Percentiles rank a stretch among this genome's conserved stretches.
These are phyloP conservation scores for Drosophila leontia DNA, from an alignment of 1,140 invertebrate species.

Conservation along the genomic window DNA sequence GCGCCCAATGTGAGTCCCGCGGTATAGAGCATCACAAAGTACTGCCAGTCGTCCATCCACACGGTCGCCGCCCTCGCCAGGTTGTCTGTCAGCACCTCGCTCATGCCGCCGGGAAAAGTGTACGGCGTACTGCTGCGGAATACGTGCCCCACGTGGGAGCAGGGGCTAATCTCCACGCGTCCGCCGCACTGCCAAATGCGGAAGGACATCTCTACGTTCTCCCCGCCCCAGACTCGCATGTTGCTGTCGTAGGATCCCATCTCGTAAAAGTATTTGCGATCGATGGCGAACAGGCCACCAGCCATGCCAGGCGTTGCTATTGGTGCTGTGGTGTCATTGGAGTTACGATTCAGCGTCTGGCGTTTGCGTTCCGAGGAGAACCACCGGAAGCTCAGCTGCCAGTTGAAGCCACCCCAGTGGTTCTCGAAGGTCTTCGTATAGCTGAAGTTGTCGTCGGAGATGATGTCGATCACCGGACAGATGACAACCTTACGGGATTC, in stretches of 20 bases:
- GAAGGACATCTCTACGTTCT: conserved; percentile 98
- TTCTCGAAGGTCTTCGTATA: conserved; percentile 95
- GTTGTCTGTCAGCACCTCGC: conserved; percentile 93
- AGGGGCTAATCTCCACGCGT: conserved; percentile 96
- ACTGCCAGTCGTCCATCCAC: conserved; percentile 98
- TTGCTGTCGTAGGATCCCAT: conserved; percentile 95
- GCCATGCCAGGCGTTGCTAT: conserved; percentile 98
- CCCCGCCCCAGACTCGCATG: conserved; percentile 96
- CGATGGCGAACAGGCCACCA: conserved; percentile 97
- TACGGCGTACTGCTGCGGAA: conserved; percentile 98
- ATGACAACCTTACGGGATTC: conserved; percentile 91
- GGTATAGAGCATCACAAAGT: conserved; percentile 91
- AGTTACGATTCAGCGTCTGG: not conserved
- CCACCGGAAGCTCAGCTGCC: conserved; percentile 95
- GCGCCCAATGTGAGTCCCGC: conserved; percentile 86
- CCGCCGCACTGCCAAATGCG: conserved; percentile 99
- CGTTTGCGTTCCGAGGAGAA: conserved; percentile 68
- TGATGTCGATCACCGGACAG: conserved; percentile 98
- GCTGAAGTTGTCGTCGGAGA: conserved; percentile 96
- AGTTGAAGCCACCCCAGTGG: conserved; percentile 99
- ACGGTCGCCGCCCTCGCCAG: conserved; percentile 94
- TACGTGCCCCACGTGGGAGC: conserved; percentile 99
- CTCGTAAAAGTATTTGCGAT: conserved; percentile 94
- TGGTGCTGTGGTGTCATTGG: conserved; percentile 87
- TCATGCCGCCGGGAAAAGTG: conserved; percentile 95